Evolutionary conservation across 2,888 invertebrate species (phyloP), one percentile per base, ranked within the genome.

Genomic region (Andrena flavipes): DNA sequence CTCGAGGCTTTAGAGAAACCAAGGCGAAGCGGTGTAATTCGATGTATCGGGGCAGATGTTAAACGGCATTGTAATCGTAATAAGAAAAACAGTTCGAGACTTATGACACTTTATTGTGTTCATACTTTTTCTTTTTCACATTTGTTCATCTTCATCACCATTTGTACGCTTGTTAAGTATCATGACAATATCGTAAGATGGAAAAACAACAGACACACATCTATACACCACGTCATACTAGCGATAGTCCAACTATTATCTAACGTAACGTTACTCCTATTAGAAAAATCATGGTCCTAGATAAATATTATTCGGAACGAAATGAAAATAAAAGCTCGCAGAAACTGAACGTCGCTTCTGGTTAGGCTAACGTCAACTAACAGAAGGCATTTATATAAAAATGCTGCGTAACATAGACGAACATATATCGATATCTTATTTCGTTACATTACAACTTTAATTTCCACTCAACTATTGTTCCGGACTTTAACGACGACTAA

Each of bases 191-290:
- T 68, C 23, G 30, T 54, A 33, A 65, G 63, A 63, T 63, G 48
- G 33, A 56, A 73, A 80, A 79, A 70, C 62, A 51, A 51, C 59
- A 51, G 35, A 63, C 56, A 69, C 54, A 72, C 23, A 56, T 67
- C 30, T 30, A 51, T 51, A 26, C 30, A 42, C 42, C 42, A 42
- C 10, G 23, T 56, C 20, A 42, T 60, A 51, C 35, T 35, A 35
- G 23, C 23, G 56, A 23, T 54, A 23, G 13, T 62, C 10, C 1
- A 8, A 16, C 35, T 69, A 29, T 49, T 49, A 49, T 54, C 26
- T 70, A 42, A 33, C 20, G 54, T 13, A 20, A 30, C 35, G 20
- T 42, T 60, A n/a, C 29, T 23, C 6, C 5, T 48, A 48, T 23
- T 23, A 29, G 16, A 42, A 62, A 72, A 72, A 35, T 65, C 35